Evolutionary conservation across 2,113 vertebrate genomes (phyloP), one percentile per base, ranked within the genome.

Genomic region (Daphoenositta chrysoptera): DNA sequence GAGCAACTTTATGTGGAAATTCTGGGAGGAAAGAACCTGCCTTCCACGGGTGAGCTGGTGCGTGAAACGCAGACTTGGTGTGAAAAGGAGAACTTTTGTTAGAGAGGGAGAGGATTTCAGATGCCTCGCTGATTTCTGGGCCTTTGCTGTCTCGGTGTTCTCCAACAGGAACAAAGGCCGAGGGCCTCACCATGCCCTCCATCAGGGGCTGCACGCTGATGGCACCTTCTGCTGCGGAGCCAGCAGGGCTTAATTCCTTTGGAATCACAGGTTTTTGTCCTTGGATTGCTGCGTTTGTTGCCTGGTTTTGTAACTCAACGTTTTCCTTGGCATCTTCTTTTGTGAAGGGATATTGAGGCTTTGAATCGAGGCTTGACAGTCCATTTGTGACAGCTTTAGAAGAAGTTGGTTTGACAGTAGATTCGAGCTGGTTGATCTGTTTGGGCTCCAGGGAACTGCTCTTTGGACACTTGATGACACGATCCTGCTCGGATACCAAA

Each of bases 401-500:
- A 35, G 96, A 82, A 4, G 91, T 90, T 27, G 96, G 89, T 83
- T 98, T 98, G 51, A 71, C 54, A 1, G 89, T 13, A 33, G 95
- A 24, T 24, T 97, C 98, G 3, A 92, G 78, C 58, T 97, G 97
- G 10, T 92, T 96, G 47, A 95, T 87, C 79, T 95, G 97, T 79
- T 98, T 97, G 23, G 95, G 66, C 77, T 98, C 98, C 11, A 93
- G 60, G 23, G 97, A 85, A 19, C 37, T 95, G 27, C 81, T 65
- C 86, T 97, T 97, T 50, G 97, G 98, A 89, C 93, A 98, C 96
- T 98, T 98, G 88, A 98, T 97, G 23, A 89, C 13, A 0, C 98
- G 98, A 53, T 98, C 98, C 94, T 99, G 99, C 95, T 99, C 99
- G 0, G 99, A 98, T 56, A 99, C 97, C 30, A 99, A 93, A 3